phyloP scores from a whole-genome alignment of 2,113 vertebrate genomes.

The Drymodes brunneopygia region DNA sequence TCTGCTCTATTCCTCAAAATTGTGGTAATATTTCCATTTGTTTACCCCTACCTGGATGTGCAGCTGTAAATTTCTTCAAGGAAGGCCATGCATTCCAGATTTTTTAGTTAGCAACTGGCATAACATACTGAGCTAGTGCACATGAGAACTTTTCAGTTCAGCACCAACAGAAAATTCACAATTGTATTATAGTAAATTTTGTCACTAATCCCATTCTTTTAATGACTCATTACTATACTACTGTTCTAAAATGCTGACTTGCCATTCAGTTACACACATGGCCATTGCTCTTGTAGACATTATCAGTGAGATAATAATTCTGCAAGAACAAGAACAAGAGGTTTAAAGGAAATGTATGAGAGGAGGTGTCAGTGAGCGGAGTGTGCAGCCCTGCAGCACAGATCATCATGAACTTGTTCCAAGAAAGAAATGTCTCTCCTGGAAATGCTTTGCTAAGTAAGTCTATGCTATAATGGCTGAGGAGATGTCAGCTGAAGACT shows the following conservation, averaged over 20 bases:
- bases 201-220: neutral
- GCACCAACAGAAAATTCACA: neutral
- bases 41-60: neutral
- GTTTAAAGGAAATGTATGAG: neutral
- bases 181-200: neutral
- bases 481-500: neutral
- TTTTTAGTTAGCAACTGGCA: neutral
- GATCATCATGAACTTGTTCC: neutral
- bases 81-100: neutral
- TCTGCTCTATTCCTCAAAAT: neutral
- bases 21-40: neutral
- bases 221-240: neutral
- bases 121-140: neutral
- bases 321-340: neutral
- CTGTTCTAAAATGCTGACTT: neutral
- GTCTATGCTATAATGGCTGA: neutral
- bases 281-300: neutral
- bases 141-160: neutral
- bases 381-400: accelerated
- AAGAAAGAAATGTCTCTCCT: neutral
- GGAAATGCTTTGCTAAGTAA: neutral
- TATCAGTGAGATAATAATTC: neutral
- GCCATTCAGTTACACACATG: neutral
- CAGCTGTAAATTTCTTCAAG: neutral
- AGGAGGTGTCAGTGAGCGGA: neutral